Evolutionary conservation across 2,888 invertebrate species (phyloP).

Genomic region (Axea sp.): DNA sequence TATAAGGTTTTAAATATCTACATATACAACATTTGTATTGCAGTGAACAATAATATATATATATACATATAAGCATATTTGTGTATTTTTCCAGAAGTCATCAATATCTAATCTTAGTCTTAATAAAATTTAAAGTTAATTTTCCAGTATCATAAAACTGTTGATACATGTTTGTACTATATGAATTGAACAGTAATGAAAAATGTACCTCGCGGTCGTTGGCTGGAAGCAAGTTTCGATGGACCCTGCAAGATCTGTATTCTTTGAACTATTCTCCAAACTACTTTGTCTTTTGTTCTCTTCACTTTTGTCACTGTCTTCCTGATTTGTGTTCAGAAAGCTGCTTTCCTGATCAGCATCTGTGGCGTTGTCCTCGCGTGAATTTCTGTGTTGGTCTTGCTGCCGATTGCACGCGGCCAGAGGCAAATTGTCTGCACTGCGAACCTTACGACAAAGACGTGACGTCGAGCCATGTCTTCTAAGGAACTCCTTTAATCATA

Average conservation of each 20-base stretch:
- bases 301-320: conserved; percentile 72
- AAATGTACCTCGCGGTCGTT: conserved; percentile 72
- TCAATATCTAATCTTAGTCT: too few relatives aligned
- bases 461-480: conserved; percentile 90
- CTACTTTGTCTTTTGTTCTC: conserved; percentile 72
- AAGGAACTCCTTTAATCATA: conserved; percentile 83
- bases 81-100: too few relatives aligned
- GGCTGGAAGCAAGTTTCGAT: conserved; percentile 60
- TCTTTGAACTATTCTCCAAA: conserved; percentile 71
- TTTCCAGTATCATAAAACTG: too few relatives aligned
- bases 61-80: too few relatives aligned
- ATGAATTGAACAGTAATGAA: too few relatives aligned
- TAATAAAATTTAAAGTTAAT: too few relatives aligned
- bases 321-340: conserved; percentile 69
- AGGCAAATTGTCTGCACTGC: conserved; percentile 86
- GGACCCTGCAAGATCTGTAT: conserved; percentile 63
- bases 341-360: conserved; percentile 74
- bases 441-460: conserved; percentile 88
- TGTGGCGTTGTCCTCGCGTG: conserved; percentile 66
- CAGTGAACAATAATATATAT: too few relatives aligned
- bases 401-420: conserved; percentile 77
- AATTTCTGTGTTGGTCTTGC: conserved; percentile 64
- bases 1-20: too few relatives aligned
- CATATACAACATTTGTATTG: too few relatives aligned
- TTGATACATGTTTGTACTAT: too few relatives aligned